Evolutionary conservation across 1,140 invertebrate genomes (phyloP), one percentile per base, ranked within the genome.

Genomic region (Euura lappo): DNA sequence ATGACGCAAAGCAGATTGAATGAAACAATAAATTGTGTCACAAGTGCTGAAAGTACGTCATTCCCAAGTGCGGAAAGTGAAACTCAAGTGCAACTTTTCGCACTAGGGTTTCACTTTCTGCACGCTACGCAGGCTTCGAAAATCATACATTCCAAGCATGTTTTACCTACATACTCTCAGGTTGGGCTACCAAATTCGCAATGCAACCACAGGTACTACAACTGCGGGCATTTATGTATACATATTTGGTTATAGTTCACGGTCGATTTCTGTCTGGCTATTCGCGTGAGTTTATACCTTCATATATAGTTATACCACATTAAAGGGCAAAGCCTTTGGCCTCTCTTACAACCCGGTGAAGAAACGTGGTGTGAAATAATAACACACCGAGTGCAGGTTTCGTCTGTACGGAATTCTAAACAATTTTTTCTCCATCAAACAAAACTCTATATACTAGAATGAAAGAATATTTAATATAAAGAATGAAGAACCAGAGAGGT

Each of bases 231-330:
- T 60, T 60, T n/a, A 6, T n/a, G 51, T 60, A 60, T 8, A 60
- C 8, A 6, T 60, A n/a, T 6, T 60, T 6, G 51, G 51, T 60
- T 60, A 6, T 60, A 60, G 51, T 60, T 60, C 51, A 60, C 6
- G 51, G 51, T 60, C 51, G 51, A 60, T 60, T 60, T 60, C 51
- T 60, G 51, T 60, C 51, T 60, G 51, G 51, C 51, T 60, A 6
- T 60, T 60, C 51, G 51, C 51, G 13, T 60, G 51, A 8, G 51
- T 60, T 60, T 60, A 60, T 60, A 60, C 51, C 8, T 60, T 6
- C 51, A 5, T 60, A 60, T n/a, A 8, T 11, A 60, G 8, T 28
- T 28, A 28, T 28, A 28, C 28, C 28, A 28, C 28, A 28, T 28
- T 28, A 28, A n/a, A 8, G 51, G 51, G 51, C 10, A 11, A 11